Percentiles rank a stretch among this genome's conserved stretches.
Evolutionary conservation across 2,888 invertebrate genomes (phyloP).

Genomic region (Branchipolynoe longqiensis): DNA sequence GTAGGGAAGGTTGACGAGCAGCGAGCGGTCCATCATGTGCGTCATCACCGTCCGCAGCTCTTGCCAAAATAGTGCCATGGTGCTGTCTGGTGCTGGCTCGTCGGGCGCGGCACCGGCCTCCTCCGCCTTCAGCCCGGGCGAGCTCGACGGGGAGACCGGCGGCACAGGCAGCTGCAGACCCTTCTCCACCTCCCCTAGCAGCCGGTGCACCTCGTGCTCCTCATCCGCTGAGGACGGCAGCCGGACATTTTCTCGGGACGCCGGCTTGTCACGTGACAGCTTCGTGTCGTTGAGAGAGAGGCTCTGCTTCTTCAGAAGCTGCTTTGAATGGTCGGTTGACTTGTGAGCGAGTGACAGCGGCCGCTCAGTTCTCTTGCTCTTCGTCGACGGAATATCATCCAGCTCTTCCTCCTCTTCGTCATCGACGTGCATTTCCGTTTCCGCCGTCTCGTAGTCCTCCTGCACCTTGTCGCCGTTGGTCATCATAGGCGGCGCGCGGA

Average conservation of each 20-base stretch:
- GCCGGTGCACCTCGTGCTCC: conserved; percentile 37
- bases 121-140: not conserved
- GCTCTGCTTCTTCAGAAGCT: conserved; percentile 31
- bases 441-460: not conserved
- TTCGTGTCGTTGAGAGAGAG: conserved; percentile 23
- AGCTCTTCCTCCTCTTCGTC: conserved; percentile 35
- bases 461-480: not conserved
- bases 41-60: conserved; percentile 58
- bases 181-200: conserved; percentile 35
- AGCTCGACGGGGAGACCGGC: conserved; percentile 10
- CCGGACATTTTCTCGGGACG: not conserved
- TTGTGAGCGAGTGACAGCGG: not conserved
- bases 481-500: conserved; percentile 63
- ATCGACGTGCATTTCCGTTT: conserved; percentile 10
- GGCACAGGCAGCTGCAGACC: conserved; percentile 3
- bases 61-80: not conserved
- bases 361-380: conserved; percentile 14
- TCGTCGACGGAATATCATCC: conserved; percentile 15
- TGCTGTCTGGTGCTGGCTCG: not conserved
- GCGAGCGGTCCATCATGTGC: conserved; percentile 63
- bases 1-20: conserved; percentile 61
- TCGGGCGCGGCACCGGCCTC: not conserved
- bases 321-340: not conserved
- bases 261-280: not conserved
- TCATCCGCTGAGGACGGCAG: conserved; percentile 9